These are phyloP conservation scores for Nothoprocta pentlandii DNA, from an alignment of 2,113 vertebrate genomes.

Conservation along the genomic window DNA sequence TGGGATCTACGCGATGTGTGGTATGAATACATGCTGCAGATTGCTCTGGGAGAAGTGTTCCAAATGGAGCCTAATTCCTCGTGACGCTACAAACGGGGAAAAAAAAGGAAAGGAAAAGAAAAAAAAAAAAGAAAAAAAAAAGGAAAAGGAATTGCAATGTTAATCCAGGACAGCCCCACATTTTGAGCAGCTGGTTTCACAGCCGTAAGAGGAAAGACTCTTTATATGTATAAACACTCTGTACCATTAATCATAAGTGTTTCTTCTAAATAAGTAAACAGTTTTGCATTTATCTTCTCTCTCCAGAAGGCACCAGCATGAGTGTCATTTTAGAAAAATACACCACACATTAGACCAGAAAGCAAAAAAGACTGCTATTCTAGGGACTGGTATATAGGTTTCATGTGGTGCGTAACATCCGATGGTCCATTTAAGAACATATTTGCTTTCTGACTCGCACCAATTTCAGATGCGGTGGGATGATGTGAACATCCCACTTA, in stretches of 20 bases:
- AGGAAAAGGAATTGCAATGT: background rate
- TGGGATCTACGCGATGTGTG: background rate
- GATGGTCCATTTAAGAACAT: accelerated
- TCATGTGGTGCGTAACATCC: background rate
- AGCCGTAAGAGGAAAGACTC: background rate
- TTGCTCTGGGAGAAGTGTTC: background rate
- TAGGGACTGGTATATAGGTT: background rate
- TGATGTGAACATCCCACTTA: accelerated
- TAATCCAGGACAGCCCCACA: background rate
- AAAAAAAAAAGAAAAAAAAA: background rate
- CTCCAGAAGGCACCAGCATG: background rate
- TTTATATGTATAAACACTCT: background rate
- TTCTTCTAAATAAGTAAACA: background rate
- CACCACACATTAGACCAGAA: background rate
- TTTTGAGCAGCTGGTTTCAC: background rate
- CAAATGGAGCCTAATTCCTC: background rate
- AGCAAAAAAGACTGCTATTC: background rate
- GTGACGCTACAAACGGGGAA: accelerated
- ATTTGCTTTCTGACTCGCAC: background rate
- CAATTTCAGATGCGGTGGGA: background rate
- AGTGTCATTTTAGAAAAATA: background rate
- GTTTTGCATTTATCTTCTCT: background rate
- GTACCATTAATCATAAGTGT: background rate
- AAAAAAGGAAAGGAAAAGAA: background rate
- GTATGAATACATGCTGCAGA: background rate